Base-by-base conservation (phyloP, 2,113 vertebrate species). In the Bombycilla garrulus region DNA sequence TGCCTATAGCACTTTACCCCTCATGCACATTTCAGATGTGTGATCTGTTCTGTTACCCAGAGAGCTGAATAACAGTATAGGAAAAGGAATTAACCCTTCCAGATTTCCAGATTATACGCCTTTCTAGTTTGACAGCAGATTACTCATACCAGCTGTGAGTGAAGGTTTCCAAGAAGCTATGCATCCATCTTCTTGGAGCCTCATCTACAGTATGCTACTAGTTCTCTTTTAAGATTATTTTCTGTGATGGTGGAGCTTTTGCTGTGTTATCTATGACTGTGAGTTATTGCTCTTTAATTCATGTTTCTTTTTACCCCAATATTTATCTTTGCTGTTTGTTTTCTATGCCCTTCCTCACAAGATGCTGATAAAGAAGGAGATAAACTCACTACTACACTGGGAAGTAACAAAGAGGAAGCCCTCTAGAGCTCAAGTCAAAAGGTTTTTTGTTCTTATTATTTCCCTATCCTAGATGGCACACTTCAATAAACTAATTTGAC, bases 31-130 rank as follows among this genome's bases (percentile, higher is more conserved):
- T 87, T 85, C 35, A 58, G 42, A 74, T 1, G 21, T 79, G 80
- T 67, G 65, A 85, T 60, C 87, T 79, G 16, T 53, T 61, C 74
- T 2, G 21, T 94, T 64, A 81, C 42, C 47, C 35, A 54, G 65
- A 45, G 53, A 3, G 1, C 2, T 15, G 10, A 79, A 85, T 76
- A 82, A 79, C n/a, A 50, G 7, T 7, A 56, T 3, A 94, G 65
- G 86, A 86, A 84, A 84, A 90, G 74, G 69, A 61, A 73, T 85
- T 89, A 93, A 79, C 78, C 66, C 70, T 88, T 85, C 65, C 50
- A 90, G 92, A 94, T 82, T 81, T 53, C 54, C 70, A 65, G 40
- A 93, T 36, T 44, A 62, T 70, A 81, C 0, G 8, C 67, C 57
- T 81, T 94, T 79, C 70, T 69, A 72, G 61, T 85, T 60, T 85